phyloP scores from a whole-genome alignment of 2,113 vertebrate genomes.

The Grantiella picta region DNA sequence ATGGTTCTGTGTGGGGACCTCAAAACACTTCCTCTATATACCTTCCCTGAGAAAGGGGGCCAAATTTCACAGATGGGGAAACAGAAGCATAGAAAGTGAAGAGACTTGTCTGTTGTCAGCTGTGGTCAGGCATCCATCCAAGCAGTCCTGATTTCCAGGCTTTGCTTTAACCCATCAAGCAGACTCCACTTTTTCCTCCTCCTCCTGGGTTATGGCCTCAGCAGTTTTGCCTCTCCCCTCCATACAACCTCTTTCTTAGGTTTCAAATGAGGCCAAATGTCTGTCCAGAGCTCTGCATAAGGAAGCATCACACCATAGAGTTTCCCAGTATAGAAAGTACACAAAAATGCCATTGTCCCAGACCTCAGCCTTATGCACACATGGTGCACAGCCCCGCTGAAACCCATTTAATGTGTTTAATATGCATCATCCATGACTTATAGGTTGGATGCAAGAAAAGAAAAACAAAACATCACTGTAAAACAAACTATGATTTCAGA shows the following conservation, averaged over 20 bases:
- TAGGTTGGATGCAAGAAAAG: constrained; percentile 56
- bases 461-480: constrained; percentile 59
- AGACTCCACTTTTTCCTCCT: not conserved
- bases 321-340: not conserved
- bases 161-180: not conserved
- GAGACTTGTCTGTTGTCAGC: not conserved
- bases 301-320: not conserved
- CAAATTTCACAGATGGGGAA: not conserved
- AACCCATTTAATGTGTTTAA: constrained; percentile 47
- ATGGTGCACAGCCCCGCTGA: constrained; percentile 18
- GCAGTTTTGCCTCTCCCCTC: not conserved
- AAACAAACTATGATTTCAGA: constrained; percentile 60
- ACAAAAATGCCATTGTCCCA: not conserved
- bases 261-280: not conserved
- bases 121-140: constrained; percentile 42
- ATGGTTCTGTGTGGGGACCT: not conserved
- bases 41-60: not conserved
- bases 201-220: not conserved
- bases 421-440: constrained; percentile 45
- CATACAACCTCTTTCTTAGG: not conserved
- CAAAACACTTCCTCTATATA: not conserved
- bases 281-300: not conserved
- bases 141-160: constrained; percentile 5
- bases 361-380: not conserved
- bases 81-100: constrained; percentile 28